These are phyloP conservation scores for Paracanthobrama guichenoti DNA, from an alignment of 2,113 vertebrate species.

Conservation along the genomic window DNA sequence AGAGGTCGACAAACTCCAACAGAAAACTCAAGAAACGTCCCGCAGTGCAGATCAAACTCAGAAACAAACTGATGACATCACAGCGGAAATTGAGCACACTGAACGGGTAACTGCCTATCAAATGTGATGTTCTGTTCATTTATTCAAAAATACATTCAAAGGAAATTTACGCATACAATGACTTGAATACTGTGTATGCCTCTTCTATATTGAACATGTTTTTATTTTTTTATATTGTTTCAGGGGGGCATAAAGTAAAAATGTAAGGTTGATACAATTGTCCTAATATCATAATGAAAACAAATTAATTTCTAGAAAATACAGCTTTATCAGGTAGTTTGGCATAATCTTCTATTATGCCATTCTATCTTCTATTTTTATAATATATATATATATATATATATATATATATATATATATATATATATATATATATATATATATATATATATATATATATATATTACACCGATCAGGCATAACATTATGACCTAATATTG, in stretches of 20 bases:
- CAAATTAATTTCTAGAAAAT: no score
- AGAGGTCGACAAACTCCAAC: slow-evolving; percentile 80
- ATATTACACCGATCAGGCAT: no score
- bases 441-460: no score
- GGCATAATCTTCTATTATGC: no score
- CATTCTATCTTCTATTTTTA: no score
- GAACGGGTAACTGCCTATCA: slow-evolving; percentile 73
- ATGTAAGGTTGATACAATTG: not conserved
- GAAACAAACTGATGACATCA: slow-evolving; percentile 64
- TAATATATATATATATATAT: no score
- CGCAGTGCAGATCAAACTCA: slow-evolving; percentile 70
- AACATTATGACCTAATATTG: no score
- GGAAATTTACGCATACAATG: not conserved
- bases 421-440: no score
- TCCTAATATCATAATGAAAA: no score
- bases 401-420: no score
- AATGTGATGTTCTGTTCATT: not conserved
- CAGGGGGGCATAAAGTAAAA: not conserved
- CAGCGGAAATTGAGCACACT: slow-evolving; percentile 75
- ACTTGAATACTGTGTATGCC: not conserved
- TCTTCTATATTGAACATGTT: not conserved
- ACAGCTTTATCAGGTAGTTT: no score
- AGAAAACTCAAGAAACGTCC: slow-evolving; percentile 76
- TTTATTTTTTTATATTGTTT: not conserved
- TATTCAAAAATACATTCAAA: not conserved